Evolutionary conservation across 2,113 vertebrate genomes (phyloP), one percentile per base, ranked within the genome.

Genomic region (Emydocephalus ijimae): DNA sequence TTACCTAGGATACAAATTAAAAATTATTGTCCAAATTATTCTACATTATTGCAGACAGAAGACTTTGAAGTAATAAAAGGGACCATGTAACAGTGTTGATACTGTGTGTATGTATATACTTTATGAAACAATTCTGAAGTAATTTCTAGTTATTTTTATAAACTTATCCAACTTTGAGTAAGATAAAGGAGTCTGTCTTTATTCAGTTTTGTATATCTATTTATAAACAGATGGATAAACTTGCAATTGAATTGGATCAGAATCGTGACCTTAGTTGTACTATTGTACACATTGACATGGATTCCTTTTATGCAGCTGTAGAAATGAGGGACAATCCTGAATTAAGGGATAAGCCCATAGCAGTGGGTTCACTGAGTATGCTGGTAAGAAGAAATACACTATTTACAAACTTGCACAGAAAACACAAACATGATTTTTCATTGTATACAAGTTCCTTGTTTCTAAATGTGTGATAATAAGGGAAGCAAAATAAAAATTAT

Each of bases 211-310:
- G 3, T 74, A 10, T 56, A 91, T 87, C 61, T 89, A 43, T 54
- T 89, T 87, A 48, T 93, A 11, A 74, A 92, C 61, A 99, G 99
- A 97, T 99, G 89, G 98, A 99, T 92, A 98, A 90, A 93, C 95
- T 98, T 95, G 97, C 96, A 26, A 23, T 95, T 39, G 98, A 97
- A 4, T 92, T 99, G 95, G 99, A 99, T 91, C 97, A 93, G 89
- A 98, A 92, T n/a, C 98, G 99, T 88, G 97, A 99, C 93, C 97
- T 99, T 24, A 98, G 93, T 74, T 98, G 95, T 61, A 97, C 98
- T 14, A 99, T 99, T 87, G 98, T 99, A 7, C 99, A 99, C 87
- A 98, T 99, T 94, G 99, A 99, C 94, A 99, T 99, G 99, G 99
- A 99, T 92, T 99, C 99, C 85, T 99, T 99, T 96, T 99, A 99